A percentile compares a stretch with the other conserved stretches of the same genome.
These are phyloP conservation scores for Petrosia ficiformis DNA, from an alignment of 37 sponge, comb jelly and placozoan species.

Conservation along the genomic window DNA sequence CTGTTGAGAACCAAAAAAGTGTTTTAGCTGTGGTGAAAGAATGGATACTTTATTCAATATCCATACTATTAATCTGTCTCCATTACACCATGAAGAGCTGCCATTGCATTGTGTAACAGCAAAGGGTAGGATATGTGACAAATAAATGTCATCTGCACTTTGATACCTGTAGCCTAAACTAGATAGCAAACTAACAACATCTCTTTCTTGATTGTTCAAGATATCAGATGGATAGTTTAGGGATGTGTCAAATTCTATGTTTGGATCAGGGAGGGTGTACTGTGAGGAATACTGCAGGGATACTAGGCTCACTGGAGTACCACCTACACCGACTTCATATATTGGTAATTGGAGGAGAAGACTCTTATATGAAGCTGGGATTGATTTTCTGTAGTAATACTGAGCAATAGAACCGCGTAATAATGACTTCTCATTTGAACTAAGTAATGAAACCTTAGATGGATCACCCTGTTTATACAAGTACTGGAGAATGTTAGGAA, in stretches of 20 bases:
- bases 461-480: neutral
- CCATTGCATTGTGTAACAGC: constrained; percentile 5
- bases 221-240: constrained; percentile 34
- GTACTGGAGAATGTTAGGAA: neutral
- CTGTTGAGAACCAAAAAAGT: neutral
- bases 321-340: constrained; percentile 40
- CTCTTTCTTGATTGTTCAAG: neutral
- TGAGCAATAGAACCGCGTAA: neutral
- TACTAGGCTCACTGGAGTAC: neutral
- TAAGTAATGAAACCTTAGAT: neutral
- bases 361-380: neutral
- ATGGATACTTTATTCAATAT: constrained; percentile 6
- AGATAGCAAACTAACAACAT: neutral
- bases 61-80: constrained; percentile 37
- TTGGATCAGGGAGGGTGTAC: constrained; percentile 6
- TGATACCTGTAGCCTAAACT: constrained; percentile 9
- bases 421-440: neutral
- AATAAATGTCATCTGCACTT: constrained; percentile 18
- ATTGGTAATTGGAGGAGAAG: constrained; percentile 18
- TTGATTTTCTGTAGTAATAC: neutral
- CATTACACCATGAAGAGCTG: neutral
- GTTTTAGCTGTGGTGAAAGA: no score
- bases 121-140: constrained; percentile 13
- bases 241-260: neutral
- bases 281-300: neutral